Conservation (phyloP, 2,888 invertebrate species). For the Melieria crassipennis region DNA sequence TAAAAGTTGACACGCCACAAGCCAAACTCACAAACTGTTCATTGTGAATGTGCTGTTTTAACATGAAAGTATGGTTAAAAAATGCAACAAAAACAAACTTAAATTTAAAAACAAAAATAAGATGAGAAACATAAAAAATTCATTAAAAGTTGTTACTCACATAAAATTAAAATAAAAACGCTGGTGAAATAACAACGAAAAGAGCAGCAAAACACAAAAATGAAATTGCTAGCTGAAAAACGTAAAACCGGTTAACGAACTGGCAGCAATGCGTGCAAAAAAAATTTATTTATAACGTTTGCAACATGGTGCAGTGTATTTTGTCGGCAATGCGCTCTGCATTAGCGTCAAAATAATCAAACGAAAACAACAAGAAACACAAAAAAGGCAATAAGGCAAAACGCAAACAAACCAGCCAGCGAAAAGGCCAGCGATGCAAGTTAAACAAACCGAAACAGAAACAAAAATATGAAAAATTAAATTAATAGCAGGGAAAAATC, state of each 20-base stretch:
- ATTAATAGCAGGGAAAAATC: not conserved
- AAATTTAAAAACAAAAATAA: slow-evolving; percentile 34
- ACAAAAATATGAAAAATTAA: not conserved
- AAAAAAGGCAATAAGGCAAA: not conserved
- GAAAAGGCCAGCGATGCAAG: not conserved
- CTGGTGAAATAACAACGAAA: too few relatives aligned
- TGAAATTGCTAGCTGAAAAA: not conserved
- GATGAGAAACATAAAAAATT: not conserved
- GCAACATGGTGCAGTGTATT: too few relatives aligned
- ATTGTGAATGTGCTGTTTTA: too few relatives aligned
- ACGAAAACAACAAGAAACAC: not conserved
- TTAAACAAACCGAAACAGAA: not conserved
- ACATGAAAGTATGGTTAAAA: not conserved
- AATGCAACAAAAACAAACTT: slow-evolving; percentile 4
- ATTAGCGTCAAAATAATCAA: not conserved
- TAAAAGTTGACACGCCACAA: too few relatives aligned
- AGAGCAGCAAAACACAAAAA: not conserved
- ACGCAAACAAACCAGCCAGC: slow-evolving; percentile 2
- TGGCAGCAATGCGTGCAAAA: not conserved
- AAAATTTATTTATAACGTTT: too few relatives aligned
- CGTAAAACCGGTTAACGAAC: slow-evolving; percentile 1
- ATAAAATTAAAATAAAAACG: too few relatives aligned
- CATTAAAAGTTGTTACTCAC: too few relatives aligned
- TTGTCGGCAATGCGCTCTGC: too few relatives aligned
- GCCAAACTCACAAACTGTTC: too few relatives aligned